Evolutionary conservation across 2,888 invertebrate genomes (phyloP), one percentile per base, ranked within the genome.

Genomic region (Monochamus alternatus): DNA sequence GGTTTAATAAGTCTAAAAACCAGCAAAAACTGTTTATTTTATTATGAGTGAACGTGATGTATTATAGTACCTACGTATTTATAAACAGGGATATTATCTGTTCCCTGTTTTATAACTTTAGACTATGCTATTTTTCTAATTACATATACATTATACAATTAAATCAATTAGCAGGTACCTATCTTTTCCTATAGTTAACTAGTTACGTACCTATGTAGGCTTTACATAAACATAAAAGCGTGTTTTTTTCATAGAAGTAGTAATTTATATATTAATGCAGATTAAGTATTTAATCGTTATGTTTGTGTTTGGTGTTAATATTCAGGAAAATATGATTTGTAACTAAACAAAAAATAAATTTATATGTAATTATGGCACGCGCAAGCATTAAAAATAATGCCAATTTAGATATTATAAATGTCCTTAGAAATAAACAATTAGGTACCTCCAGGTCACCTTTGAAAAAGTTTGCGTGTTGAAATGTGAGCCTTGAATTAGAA

Each of bases 321-420:
- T 52, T 10, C 52, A 51, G 66, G 66, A 66, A 66, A 66, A 51
- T 22, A 22, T 0, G 31, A 66, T 31, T 22, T 14, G 32, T 47
- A 30, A 2, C 47, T 44, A 64, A n/a, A 63, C 44, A 63, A 14
- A 64, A 64, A n/a, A 63, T 63, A 63, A 14, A 64, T 65, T 47
- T 65, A 30, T 65, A 30, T 55, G n/a, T 55, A 3, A 55, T 47
- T 51, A 32, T 30, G 31, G 52, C 12, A 47, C 31, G 51, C 22
- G 47, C 8, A n/a, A 52, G 30, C 9, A 3, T 10, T 31, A 9
- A 32, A 51, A 52, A 66, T 51, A 52, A 65, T 52, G 51, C 52
- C 30, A 65, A 30, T 66, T n/a, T 55, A 52, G 52, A 52, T 66
- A 66, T 31, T 66, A 66, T 66, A 66, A 66, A 66, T 66, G 66